Evolutionary conservation across 2,113 vertebrate species (phyloP).

Genomic region (Megaceryle maxima): DNA sequence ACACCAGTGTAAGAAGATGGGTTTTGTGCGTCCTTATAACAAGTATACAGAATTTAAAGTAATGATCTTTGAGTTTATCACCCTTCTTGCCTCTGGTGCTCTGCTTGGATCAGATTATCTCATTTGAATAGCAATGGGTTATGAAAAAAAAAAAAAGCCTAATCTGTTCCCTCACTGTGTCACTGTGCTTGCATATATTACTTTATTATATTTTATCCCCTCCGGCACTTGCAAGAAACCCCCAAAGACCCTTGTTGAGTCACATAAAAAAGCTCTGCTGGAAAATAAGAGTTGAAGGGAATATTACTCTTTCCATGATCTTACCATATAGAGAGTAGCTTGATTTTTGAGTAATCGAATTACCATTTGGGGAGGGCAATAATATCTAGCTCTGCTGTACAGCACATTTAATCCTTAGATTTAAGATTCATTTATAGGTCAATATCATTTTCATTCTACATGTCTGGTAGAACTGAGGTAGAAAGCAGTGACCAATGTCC

Average conservation of each 20-base stretch:
- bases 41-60: conserved; percentile 44
- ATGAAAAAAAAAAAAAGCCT: not conserved
- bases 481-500: not conserved
- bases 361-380: not conserved
- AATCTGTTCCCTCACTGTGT: conserved; percentile 38
- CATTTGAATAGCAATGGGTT: conserved; percentile 59
- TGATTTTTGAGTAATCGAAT: conserved; percentile 9
- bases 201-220: conserved; percentile 40
- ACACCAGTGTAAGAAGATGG: not conserved
- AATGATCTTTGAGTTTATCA: conserved; percentile 27
- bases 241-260: conserved; percentile 36
- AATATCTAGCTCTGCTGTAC: not conserved
- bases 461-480: not conserved
- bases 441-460: not conserved
- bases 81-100: conserved; percentile 33
- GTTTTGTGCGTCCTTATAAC: not conserved
- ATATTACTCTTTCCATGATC: not conserved
- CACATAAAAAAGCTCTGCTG: conserved; percentile 14
- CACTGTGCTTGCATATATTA: conserved; percentile 21
- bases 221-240: conserved; percentile 39
- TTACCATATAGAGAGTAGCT: not conserved
- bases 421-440: not conserved
- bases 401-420: not conserved
- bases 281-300: conserved; percentile 49
- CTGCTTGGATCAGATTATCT: conserved; percentile 58